Evolutionary conservation across 2,113 vertebrate genomes (phyloP).

Genomic region (Otolemur garnettii): DNA sequence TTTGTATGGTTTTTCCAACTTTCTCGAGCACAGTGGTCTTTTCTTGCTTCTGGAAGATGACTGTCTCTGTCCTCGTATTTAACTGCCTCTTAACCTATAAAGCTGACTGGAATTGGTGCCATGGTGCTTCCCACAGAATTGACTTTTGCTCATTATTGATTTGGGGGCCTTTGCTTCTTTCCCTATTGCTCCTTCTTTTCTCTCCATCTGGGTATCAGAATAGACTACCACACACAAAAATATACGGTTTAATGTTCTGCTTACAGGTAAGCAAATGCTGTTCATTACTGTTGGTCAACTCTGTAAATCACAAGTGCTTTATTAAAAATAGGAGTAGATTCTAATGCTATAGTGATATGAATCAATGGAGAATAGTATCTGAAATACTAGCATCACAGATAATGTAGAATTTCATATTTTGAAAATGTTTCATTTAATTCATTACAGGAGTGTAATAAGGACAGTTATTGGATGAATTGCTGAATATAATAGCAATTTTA

Average conservation of each 20-base stretch:
- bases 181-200: not conserved
- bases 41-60: not conserved
- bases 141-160: not conserved
- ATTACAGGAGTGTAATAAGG: not conserved
- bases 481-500: not conserved
- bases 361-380: not conserved
- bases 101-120: not conserved
- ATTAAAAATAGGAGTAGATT: not conserved
- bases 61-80: not conserved
- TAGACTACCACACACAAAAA: not conserved
- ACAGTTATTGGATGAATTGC: not conserved
- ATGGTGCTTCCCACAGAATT: not conserved
- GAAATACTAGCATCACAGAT: not conserved
- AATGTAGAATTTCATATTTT: not conserved
- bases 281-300: not conserved
- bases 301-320: not conserved
- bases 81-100: not conserved
- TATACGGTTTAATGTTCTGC: not conserved
- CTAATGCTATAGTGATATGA: not conserved
- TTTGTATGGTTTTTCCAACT: not conserved
- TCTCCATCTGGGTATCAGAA: not conserved
- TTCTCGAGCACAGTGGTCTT: not conserved
- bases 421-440: not conserved
- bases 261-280: not conserved
- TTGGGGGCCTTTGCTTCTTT: not conserved